Percentiles rank a stretch among this genome's conserved stretches.
Conservation (phyloP, 1,140 invertebrate species). For the Euwallacea fornicatus region DNA sequence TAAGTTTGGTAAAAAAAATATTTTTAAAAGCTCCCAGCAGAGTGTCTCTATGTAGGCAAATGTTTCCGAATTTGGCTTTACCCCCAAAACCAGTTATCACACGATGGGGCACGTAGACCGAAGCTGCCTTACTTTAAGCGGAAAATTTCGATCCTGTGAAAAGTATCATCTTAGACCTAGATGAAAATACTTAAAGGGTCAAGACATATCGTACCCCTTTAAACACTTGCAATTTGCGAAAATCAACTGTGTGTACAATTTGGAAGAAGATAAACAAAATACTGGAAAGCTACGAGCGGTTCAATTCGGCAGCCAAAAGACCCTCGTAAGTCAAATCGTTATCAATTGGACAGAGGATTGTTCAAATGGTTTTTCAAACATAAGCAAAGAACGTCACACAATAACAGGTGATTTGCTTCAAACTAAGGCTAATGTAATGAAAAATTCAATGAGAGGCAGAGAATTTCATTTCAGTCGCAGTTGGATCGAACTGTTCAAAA, state of each 20-base stretch:
- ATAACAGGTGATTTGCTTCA: conserved; percentile 36
- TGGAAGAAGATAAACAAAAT: background rate
- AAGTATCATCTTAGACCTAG: too few species aligned
- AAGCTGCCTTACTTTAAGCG: too few species aligned
- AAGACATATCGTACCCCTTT: too few species aligned
- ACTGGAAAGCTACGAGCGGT: background rate
- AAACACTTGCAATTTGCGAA: too few species aligned
- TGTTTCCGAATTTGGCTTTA: too few species aligned
- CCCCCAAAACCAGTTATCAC: too few species aligned
- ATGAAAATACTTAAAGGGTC: too few species aligned
- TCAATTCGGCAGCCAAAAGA: conserved; percentile 1
- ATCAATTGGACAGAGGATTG: conserved; percentile 3
- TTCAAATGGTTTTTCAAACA: conserved; percentile 16
- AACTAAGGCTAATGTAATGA: conserved; percentile 31
- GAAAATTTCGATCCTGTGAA: too few species aligned
- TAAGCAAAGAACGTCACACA: conserved; percentile 16
- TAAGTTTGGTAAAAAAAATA: too few species aligned
- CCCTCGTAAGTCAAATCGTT: background rate
- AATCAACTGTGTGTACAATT: background rate
- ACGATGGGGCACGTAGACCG: too few species aligned
- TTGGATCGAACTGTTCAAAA: conserved; percentile 41
- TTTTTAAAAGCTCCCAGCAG: too few species aligned
- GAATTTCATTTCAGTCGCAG: conserved; percentile 26
- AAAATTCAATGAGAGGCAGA: conserved; percentile 4
- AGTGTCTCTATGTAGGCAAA: too few species aligned